Conservation (phyloP, 2,113 vertebrate genomes). For the Zootoca vivipara region DNA sequence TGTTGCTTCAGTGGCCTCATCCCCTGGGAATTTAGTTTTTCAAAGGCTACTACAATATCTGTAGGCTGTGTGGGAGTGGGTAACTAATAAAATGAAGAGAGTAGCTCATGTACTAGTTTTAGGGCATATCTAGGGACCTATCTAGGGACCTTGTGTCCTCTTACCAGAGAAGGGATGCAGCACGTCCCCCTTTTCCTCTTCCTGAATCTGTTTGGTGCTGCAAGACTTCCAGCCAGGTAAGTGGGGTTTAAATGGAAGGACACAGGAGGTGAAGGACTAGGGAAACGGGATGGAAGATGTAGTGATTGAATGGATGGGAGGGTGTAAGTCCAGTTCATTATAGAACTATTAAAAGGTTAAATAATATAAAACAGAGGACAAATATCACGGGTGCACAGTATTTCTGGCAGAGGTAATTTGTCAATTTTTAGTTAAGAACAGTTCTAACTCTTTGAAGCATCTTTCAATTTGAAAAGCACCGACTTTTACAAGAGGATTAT, state of each 20-base stretch:
- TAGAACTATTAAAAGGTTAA: neutral
- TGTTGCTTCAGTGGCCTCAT: neutral
- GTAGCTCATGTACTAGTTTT: neutral
- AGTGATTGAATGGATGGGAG: neutral
- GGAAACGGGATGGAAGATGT: neutral
- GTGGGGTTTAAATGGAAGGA: neutral
- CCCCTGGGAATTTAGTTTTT: neutral
- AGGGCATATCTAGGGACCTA: no score
- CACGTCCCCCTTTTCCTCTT: neutral
- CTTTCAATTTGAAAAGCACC: neutral
- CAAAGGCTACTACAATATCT: neutral
- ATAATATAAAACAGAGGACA: neutral
- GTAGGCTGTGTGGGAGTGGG: neutral
- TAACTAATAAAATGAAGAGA: neutral
- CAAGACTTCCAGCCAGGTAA: neutral
- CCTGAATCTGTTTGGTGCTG: neutral
- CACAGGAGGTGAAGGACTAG: neutral
- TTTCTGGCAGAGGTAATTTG: neutral
- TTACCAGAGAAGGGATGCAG: neutral
- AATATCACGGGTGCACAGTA: neutral
- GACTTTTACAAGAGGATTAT: accelerated
- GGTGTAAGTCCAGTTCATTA: neutral
- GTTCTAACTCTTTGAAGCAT: neutral
- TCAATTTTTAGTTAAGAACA: neutral
- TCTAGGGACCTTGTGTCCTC: neutral